Evolutionary conservation across 2,113 vertebrate genomes (phyloP).

Genomic region (Murina feae): DNA sequence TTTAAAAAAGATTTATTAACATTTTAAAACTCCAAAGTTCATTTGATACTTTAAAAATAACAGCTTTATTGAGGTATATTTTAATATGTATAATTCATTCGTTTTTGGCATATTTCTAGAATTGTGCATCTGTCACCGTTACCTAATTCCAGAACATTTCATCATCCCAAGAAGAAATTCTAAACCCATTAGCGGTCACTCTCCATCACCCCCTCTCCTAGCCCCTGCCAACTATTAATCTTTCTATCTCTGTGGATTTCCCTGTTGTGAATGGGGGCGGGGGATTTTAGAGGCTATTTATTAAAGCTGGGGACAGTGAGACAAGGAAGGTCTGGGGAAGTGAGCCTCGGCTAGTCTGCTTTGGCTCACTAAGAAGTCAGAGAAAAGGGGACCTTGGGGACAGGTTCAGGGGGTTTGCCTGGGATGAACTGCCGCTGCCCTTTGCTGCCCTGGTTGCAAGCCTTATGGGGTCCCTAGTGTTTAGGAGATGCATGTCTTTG

Average conservation of each 20-base stretch:
- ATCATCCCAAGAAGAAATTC: not conserved
- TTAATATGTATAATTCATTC: not conserved
- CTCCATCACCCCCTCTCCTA: too few species aligned
- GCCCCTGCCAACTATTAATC: not conserved
- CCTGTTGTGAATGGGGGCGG: not conserved
- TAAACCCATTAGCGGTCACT: not conserved
- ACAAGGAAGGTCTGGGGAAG: too few species aligned
- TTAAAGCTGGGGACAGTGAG: too few species aligned
- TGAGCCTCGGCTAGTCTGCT: too few species aligned
- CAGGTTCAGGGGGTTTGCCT: too few species aligned
- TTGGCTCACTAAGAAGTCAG: too few species aligned
- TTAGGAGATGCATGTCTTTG: too few species aligned
- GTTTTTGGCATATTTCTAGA: not conserved
- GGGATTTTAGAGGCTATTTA: too few species aligned
- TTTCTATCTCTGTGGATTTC: not conserved
- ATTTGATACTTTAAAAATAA: not conserved
- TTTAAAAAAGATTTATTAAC: not conserved
- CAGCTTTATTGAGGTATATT: not conserved
- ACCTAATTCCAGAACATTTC: not conserved
- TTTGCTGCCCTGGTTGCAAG: too few species aligned
- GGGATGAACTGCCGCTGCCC: too few species aligned
- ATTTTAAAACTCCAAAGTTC: not conserved
- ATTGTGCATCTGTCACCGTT: not conserved
- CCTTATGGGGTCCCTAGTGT: too few species aligned
- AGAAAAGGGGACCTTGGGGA: too few species aligned